Evolutionary conservation across 1,140 invertebrate species (phyloP), one percentile per base, ranked within the genome.

Genomic region (Temnothorax longispinosus): DNA sequence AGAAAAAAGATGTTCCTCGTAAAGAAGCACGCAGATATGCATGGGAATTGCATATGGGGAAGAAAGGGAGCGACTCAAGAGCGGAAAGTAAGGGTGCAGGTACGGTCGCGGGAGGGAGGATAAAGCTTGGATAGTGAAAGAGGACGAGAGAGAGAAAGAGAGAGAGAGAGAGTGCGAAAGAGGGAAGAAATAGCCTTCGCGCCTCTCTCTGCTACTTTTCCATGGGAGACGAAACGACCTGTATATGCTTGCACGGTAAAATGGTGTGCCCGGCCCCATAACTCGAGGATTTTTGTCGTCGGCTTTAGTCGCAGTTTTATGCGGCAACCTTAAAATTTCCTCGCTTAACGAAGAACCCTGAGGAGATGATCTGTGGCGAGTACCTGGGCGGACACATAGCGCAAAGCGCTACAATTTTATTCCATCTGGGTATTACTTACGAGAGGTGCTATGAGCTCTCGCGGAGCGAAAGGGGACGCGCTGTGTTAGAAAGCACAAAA

Each of bases 1-100:
- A 75, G 77, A 82, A 89, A 92, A 92, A 93, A 94, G 91, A 90
- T 91, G 92, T 91, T 89, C 85, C 89, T 91, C 93, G 89, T 94
- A 94, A 94, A 94, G 91, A 93, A 92, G 72, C 85, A 65, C 85
- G 89, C 88, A 92, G 92, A 94, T 93, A 93, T 94, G 93, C 93
- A 93, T 94, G 89, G 92, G 92, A 94, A 94, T 94, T 93, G 89
- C 89, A 76, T 77, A 69, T 56, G 56, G 71, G 77, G 75, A 87
- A 75, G 85, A 89, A 72, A 80, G 85, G 76, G 81, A 86, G 50
- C 58, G n/a, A 78, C 38, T 56, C 64, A 32, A 27, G 18, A 65
- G 64, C 44, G 47, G 62, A 21, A 35, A 64, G 47, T 76, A 35
- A 52, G 38, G 15, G 8, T 32, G 44, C 41, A 82, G 75, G 64